Evolutionary conservation across 2,797 vertebrate species (phyloP), one percentile per base, ranked within the genome.

Genomic region (Macropodus opercularis): DNA sequence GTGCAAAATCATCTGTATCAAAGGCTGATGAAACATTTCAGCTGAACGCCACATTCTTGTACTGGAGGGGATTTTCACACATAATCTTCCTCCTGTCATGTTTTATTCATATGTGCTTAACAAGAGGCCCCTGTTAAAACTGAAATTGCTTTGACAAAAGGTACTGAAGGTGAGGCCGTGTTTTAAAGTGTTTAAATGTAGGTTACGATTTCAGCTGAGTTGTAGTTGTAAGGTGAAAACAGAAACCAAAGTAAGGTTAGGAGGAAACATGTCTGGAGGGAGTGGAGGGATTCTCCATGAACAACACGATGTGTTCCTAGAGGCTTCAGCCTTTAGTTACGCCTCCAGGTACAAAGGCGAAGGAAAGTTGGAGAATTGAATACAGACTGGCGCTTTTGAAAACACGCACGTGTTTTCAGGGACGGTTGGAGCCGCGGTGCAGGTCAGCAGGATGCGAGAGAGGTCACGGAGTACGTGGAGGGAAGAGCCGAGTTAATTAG

Each of bases 401-500:
- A 69, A 68, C 23, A 34, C 29, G 13, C n/a, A n/a, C n/a, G 0
- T 53, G 13, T 32, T 40, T 43, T 23, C 5, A 12, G 22, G 26
- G 32, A 54, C 13, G 43, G 7, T 46, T 11, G 62, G 27, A 19
- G 21, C 11, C 3, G 1, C 27, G 23, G 17, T 40, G 24, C 24
- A 53, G 60, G 69, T 79, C 69, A 72, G 48, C 27, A 12, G 49
- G 44, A 70, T 69, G 34, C 42, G 29, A 35, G 24, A 68, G 76
- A 82, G 75, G 81, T 81, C 67, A 43, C 3, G 31, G 44, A 49
- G 56, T 74, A 59, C 48, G 41, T 21, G 40, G 50, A 71, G 55
- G 66, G 44, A 23, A 76, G 48, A 36, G 63, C 61, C 13, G 24
- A 72, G 62, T 76, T 88, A 80, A 88, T 90, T 77, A 91, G 73